phyloP scores from a whole-genome alignment of 1,140 invertebrate species.

The Leptestheria dahalacensis region DNA sequence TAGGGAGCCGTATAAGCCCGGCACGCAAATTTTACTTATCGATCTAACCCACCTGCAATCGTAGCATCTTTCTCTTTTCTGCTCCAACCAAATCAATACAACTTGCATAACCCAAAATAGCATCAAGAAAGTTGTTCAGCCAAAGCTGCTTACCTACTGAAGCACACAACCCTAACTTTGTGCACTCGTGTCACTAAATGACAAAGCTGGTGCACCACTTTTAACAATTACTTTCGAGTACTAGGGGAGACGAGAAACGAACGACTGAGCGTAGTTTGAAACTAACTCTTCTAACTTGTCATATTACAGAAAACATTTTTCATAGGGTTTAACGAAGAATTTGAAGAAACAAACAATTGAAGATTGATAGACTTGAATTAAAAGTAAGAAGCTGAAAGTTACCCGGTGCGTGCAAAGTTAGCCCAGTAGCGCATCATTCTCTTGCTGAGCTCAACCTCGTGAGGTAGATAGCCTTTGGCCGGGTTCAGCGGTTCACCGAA shows the following conservation, averaged over 20 bases:
- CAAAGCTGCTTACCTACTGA: too few species aligned
- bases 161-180: too few species aligned
- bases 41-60: background rate
- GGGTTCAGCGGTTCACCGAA: conserved; percentile 83
- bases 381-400: conserved; percentile 25
- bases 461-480: conserved; percentile 53
- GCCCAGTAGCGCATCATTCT: conserved; percentile 90
- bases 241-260: too few species aligned
- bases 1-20: background rate
- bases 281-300: too few species aligned
- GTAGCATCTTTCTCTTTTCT: background rate
- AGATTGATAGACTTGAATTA: background rate
- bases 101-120: too few species aligned
- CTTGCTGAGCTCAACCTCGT: conserved; percentile 64
- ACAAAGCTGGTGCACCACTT: too few species aligned
- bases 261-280: too few species aligned
- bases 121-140: too few species aligned
- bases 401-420: conserved; percentile 89
- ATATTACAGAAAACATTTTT: background rate
- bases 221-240: too few species aligned
- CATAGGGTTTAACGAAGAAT: background rate
- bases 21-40: background rate
- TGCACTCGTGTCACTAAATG: too few species aligned
- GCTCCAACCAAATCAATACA: background rate
- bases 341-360: background rate